These are phyloP conservation scores for Cryptoblepharus egeriae DNA, from an alignment of 2,797 vertebrate genomes.

Conservation along the genomic window DNA sequence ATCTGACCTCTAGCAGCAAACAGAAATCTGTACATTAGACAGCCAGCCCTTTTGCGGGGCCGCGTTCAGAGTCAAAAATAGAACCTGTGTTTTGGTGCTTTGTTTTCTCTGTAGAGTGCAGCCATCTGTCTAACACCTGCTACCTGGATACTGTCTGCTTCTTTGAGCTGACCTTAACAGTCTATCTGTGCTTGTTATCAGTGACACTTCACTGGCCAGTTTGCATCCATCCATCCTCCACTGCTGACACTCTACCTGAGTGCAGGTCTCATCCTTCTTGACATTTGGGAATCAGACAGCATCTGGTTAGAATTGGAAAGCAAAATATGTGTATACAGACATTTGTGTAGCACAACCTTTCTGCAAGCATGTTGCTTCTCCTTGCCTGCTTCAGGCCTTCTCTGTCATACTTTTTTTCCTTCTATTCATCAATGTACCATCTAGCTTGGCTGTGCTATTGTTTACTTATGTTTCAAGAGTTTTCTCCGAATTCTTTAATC, in stretches of 20 bases:
- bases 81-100: conserved; percentile 1
- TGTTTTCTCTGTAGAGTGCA: not conserved
- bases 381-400: conserved; percentile 4
- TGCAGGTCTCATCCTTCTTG: not conserved
- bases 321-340: not conserved
- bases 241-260: conserved; percentile 19
- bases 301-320: not conserved
- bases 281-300: not conserved
- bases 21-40: not conserved
- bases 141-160: conserved; percentile 18
- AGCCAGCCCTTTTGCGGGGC: not conserved
- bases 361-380: not conserved
- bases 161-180: conserved; percentile 21
- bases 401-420: not conserved
- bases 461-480: conserved; percentile 18
- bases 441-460: not conserved
- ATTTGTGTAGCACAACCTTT: conserved; percentile 7
- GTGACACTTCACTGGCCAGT: conserved; percentile 19
- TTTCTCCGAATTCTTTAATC: conserved; percentile 5
- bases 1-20: not conserved
- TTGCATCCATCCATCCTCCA: conserved; percentile 19
- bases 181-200: conserved; percentile 22
- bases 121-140: conserved; percentile 29
- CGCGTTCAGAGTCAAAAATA: not conserved
- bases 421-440: not conserved